Conservation (phyloP, 30 jellyfish, hydroid and myxozoan genomes). For the Hydra vulgaris region DNA sequence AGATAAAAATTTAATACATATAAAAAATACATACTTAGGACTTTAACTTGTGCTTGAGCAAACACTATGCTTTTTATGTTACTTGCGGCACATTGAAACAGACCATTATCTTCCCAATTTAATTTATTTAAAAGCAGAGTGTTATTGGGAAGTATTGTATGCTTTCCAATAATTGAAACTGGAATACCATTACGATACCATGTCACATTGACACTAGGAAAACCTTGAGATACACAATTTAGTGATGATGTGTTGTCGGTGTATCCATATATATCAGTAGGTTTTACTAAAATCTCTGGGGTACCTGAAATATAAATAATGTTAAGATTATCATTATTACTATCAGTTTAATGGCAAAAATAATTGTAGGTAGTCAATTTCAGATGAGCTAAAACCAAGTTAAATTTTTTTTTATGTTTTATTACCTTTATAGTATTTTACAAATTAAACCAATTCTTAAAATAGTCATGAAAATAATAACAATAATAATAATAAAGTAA, state of each 20-base stretch:
- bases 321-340: not conserved
- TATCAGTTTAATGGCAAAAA: too few relatives aligned
- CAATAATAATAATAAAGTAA: too few relatives aligned
- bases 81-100: slow-evolving; percentile 62
- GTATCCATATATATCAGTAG: slow-evolving; percentile 35
- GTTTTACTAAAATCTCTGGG: not conserved
- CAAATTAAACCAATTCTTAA: too few relatives aligned
- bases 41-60: slow-evolving; percentile 37
- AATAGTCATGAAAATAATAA: too few relatives aligned
- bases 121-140: slow-evolving; percentile 30
- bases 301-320: not conserved
- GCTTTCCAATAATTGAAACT: slow-evolving; percentile 21
- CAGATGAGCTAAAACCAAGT: too few relatives aligned
- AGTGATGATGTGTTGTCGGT: slow-evolving; percentile 65
- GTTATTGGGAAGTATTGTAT: slow-evolving; percentile 25
- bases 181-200: slow-evolving; percentile 68
- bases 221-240: slow-evolving; percentile 54
- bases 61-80: slow-evolving; percentile 56
- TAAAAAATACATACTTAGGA: slow-evolving; percentile 26
- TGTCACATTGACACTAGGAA: slow-evolving; percentile 17
- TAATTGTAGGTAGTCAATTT: too few relatives aligned
- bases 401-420: too few relatives aligned
- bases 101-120: slow-evolving; percentile 66
- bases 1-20: not conserved
- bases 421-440: too few relatives aligned